Conservation (phyloP, 2,113 vertebrate genomes). For the Camarhynchus parvulus region DNA sequence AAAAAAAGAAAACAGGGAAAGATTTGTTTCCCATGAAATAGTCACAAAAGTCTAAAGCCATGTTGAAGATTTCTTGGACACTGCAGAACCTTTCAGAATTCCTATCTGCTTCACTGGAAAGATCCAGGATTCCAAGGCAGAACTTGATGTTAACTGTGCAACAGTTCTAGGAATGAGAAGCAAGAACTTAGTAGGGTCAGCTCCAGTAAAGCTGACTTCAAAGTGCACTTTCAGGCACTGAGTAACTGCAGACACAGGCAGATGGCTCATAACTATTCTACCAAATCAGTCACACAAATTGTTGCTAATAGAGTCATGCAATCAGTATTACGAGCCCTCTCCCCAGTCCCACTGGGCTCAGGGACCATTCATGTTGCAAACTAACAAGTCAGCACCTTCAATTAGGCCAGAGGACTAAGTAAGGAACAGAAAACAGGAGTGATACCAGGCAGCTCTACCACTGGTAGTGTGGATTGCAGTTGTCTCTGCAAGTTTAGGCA, state of each 20-base stretch:
- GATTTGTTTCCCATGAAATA: background rate
- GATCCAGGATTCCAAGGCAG: background rate
- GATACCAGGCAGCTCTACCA: background rate
- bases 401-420: background rate
- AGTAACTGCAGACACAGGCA: background rate
- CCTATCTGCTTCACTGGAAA: background rate
- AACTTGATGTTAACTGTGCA: background rate
- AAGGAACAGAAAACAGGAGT: background rate
- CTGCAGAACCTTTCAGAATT: background rate
- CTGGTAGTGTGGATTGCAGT: background rate
- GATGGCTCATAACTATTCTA: background rate
- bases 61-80: background rate
- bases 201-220: background rate
- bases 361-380: background rate
- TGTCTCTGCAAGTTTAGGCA: background rate
- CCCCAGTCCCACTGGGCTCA: background rate
- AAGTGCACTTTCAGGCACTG: background rate
- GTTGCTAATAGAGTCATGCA: background rate
- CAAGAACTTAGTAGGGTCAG: background rate
- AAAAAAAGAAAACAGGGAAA: background rate
- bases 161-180: background rate
- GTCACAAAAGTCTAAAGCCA: background rate
- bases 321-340: background rate
- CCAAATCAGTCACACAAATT: background rate
- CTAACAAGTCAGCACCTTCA: background rate